Base-by-base conservation (phyloP, 2,888 invertebrate species). In the Drosophila subsilvestris region DNA sequence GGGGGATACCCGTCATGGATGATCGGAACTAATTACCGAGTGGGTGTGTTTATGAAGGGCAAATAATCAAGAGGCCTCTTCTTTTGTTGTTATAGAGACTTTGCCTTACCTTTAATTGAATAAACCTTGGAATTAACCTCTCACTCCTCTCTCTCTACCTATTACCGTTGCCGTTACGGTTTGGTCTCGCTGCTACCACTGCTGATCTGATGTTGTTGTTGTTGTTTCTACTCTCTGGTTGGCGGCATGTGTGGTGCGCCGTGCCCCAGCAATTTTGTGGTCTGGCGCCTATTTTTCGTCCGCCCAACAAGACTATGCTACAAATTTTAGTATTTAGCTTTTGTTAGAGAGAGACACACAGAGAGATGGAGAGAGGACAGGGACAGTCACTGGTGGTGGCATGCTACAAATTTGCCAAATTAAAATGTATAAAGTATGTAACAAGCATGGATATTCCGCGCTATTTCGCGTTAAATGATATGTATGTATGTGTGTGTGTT, bases 241-340 rank as follows among this genome's bases (percentile, higher is more conserved):
- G 22, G 53, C 17, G 51, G 43, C 29, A 50, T 43, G 51, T 57
- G 57, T 57, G 67, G 29, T 12, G 42, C 17, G 44, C 12, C 10
- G 56, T 18, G 20, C n/a, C 63, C 72, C 63, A 53, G 66, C 75
- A 72, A 76, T 76, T 76, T 76, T 76, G 76, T 76, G 76, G 76
- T 76, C 75, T 72, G 66, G 72, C 63, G 75, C 63, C 75, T 75
- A 76, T 75, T 76, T 76, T 66, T 75, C 69, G 67, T 44, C 18
- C 20, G 55, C 58, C 74, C 45, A 57, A 42, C 73, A 61, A 61
- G 65, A 74, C 57, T 74, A 74, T 58, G 73, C 73, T 58, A 58
- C 73, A 51, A 44, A 68, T 68, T 74, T 67, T 62, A 50, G 54
- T 61, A 74, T 74, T 74, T 74, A 58, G 61, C 56, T 25, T 48